Base-by-base conservation (phyloP, 2,888 invertebrate species). In the Orthonychiurus folsomi region DNA sequence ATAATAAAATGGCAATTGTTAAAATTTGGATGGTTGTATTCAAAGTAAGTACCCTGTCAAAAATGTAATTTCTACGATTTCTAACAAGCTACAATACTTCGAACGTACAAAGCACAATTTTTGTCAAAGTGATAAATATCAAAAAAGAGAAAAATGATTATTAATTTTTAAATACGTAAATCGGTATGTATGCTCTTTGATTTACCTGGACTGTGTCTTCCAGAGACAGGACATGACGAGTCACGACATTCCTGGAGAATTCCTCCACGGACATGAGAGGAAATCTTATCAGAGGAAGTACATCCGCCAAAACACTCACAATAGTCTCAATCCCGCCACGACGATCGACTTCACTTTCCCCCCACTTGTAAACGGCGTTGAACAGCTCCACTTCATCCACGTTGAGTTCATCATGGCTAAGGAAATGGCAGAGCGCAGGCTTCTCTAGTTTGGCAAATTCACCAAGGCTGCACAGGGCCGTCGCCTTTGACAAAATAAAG, bases 241-340 rank as follows among this genome's bases (percentile, higher is more conserved):
- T 63, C 2, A 68, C 69, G 50, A 70, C 69, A 25, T 68, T 63
- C 50, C 64, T 63, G 12, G 66, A 64, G 53, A 70, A 70, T 37
- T 70, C 69, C 58, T 70, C 69, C 15, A 65, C 63, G 21, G 64
- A 62, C 69, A 70, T 70, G 53, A 64, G 66, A 12, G 69, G 65
- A 52, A 70, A 70, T 24, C 69, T 50, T 18, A 70, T 70, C n/a
- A 68, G 56, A 3, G 66, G 66, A 23, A 70, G 56, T 23, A 70
- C 60, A 47, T 67, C 66, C 28, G 59, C 56, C 1, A 70, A 53
- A 12, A 67, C 61, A 26, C 57, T 52, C n/a, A 66, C 21, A 28
- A 55, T 57, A 26, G 23, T 53, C 50, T 61, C 62, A 27, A 55
- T 59, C 3, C 47, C 21, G 3, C 50, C 56, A 23, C 47, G 27